A percentile compares a stretch with the other conserved stretches of the same genome.
These are phyloP conservation scores for Dolichoris vasculosae DNA, from an alignment of 1,140 invertebrate genomes.

Conservation along the genomic window DNA sequence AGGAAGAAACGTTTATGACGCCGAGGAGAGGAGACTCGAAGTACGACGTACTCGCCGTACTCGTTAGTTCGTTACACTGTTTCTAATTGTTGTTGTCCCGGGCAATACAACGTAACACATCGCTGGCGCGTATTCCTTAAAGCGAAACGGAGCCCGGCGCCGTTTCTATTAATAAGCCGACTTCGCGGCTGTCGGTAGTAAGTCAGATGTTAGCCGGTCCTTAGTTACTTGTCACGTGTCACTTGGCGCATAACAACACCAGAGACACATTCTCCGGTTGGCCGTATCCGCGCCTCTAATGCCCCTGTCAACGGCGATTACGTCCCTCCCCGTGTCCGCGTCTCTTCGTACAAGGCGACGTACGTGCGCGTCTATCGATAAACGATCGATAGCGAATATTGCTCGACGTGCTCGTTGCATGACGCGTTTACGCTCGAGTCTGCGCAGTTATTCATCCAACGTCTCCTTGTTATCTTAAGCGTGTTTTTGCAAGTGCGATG, in stretches of 20 bases:
- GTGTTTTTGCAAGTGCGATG: neutral
- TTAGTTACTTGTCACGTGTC: slow-evolving; percentile 69
- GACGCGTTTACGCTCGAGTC: neutral
- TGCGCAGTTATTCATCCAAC: slow-evolving; percentile 34
- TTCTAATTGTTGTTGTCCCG: slow-evolving; percentile 31
- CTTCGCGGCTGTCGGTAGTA: slow-evolving; percentile 45
- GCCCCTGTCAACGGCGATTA: slow-evolving; percentile 61
- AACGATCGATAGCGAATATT: slow-evolving; percentile 43
- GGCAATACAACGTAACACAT: neutral
- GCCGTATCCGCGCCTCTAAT: slow-evolving; percentile 57
- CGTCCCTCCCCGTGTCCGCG: slow-evolving; percentile 25
- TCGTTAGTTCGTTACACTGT: neutral
- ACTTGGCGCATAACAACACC: slow-evolving; percentile 56
- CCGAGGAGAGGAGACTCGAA: too few relatives aligned
- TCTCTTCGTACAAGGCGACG: slow-evolving; percentile 49
- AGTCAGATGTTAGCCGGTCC: slow-evolving; percentile 65
- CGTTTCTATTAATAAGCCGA: slow-evolving; percentile 69
- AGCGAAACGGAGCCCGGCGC: slow-evolving; percentile 48
- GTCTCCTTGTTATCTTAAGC: neutral
- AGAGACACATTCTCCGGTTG: slow-evolving; percentile 40
- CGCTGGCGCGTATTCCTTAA: neutral
- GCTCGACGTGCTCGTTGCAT: slow-evolving; percentile 46
- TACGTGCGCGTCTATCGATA: slow-evolving; percentile 31
- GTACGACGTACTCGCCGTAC: neutral
- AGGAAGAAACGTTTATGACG: too few relatives aligned